Conservation (phyloP, 2,888 invertebrate species). For the Listrodromus nycthemerus region DNA sequence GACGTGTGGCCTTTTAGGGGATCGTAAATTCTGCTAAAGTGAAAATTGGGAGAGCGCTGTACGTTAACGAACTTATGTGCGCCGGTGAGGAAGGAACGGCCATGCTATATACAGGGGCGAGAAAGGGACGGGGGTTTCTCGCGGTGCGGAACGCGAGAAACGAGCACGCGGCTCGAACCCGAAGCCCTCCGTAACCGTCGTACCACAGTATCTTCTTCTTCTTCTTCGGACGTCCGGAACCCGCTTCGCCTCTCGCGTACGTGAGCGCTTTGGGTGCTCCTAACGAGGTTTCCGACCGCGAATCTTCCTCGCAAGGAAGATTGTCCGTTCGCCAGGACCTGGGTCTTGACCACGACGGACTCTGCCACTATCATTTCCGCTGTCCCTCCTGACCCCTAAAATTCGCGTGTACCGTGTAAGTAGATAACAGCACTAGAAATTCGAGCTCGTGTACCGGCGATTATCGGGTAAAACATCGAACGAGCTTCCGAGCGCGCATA, state of each 20-base stretch:
- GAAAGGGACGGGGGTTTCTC: constrained; percentile 21
- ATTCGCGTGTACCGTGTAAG: constrained; percentile 36
- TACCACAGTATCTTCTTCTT: constrained; percentile 63
- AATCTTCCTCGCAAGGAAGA: constrained; percentile 54
- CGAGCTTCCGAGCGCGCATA: background rate
- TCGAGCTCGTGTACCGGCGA: background rate
- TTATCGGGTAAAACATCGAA: background rate
- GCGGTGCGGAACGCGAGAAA: constrained; percentile 46
- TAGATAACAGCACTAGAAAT: background rate
- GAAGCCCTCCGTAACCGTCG: constrained; percentile 2
- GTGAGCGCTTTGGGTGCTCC: constrained; percentile 58
- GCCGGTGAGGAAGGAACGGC: constrained; percentile 46
- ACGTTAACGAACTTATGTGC: constrained; percentile 81
- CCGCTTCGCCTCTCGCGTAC: constrained; percentile 44
- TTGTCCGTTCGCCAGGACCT: constrained; percentile 40
- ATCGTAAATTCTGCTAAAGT: constrained; percentile 81
- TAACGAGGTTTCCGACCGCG: constrained; percentile 74
- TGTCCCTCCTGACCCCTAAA: constrained; percentile 21
- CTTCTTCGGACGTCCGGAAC: constrained; percentile 50
- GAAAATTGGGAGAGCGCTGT: constrained; percentile 79
- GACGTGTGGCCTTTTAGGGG: constrained; percentile 78
- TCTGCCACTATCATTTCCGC: constrained; percentile 61
- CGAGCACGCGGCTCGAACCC: constrained; percentile 45
- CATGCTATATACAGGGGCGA: constrained; percentile 5
- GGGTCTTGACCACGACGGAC: constrained; percentile 61